These are phyloP conservation scores for Oasisia sp. DNA, from an alignment of 2,888 invertebrate genomes.

Conservation along the genomic window DNA sequence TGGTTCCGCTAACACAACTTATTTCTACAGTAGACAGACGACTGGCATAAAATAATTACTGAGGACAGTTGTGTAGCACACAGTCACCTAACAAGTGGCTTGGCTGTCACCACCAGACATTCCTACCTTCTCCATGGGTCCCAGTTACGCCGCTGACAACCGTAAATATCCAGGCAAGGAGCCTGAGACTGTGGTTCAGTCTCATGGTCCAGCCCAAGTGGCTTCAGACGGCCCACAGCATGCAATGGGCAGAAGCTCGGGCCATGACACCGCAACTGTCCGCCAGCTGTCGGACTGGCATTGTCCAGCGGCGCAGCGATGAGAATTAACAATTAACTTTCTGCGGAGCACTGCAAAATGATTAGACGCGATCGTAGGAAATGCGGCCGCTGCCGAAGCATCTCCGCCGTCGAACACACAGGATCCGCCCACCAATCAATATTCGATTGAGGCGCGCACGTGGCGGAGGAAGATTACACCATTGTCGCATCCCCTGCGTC, in stretches of 20 bases:
- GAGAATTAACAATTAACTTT: conserved; percentile 17
- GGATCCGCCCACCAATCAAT: conserved; percentile 5
- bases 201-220: not conserved
- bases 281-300: not conserved
- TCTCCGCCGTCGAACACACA: not conserved
- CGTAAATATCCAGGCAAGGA: not conserved
- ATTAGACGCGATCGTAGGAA: not conserved
- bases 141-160: not conserved
- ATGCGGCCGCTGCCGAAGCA: not conserved
- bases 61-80: not conserved
- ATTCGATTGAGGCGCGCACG: not conserved
- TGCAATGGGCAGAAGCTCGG: not conserved
- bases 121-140: not conserved
- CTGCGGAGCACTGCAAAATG: conserved; percentile 4
- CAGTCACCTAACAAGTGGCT: not conserved
- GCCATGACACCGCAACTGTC: not conserved
- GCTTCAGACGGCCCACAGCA: not conserved
- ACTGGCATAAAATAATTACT: not conserved
- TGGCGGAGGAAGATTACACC: conserved; percentile 17
- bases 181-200: not conserved
- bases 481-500: not conserved
- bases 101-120: not conserved
- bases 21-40: not conserved
- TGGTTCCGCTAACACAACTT: not conserved
- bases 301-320: not conserved